Conservation (phyloP, 2,113 vertebrate species). For the Rhinopomastus cyanomelas region DNA sequence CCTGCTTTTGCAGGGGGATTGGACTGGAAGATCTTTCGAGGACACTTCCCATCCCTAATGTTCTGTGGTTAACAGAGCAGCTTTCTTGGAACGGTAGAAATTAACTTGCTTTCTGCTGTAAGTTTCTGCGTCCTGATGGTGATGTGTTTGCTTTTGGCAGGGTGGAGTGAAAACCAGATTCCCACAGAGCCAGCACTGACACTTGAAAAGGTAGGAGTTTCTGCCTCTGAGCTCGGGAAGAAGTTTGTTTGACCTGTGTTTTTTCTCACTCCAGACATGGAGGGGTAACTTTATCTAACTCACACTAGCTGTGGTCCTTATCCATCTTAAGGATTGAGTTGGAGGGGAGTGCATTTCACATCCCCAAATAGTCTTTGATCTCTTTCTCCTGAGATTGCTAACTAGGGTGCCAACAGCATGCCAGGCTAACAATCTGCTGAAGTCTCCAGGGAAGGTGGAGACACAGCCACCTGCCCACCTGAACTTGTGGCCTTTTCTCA, state of each 20-base stretch:
- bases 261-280: not conserved
- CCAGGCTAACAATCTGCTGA: not conserved
- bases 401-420: not conserved
- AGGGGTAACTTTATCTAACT: not conserved
- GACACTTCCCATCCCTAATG: too few species aligned
- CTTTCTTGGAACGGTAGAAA: not conserved
- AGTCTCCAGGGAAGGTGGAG: not conserved
- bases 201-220: conserved; percentile 19
- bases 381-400: not conserved
- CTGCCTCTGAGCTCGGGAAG: not conserved
- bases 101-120: not conserved
- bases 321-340: not conserved
- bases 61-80: too few species aligned
- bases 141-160: conserved; percentile 52
- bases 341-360: not conserved
- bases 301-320: not conserved
- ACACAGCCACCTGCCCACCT: not conserved
- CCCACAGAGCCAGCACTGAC: not conserved
- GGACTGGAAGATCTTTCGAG: too few species aligned
- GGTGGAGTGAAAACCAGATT: conserved; percentile 38
- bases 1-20: too few species aligned
- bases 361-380: not conserved
- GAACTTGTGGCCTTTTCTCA: not conserved
- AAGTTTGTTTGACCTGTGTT: not conserved
- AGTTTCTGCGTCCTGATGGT: not conserved